phyloP scores from a whole-genome alignment of 2,888 invertebrate genomes.

The Scotopteryx bipunctaria region DNA sequence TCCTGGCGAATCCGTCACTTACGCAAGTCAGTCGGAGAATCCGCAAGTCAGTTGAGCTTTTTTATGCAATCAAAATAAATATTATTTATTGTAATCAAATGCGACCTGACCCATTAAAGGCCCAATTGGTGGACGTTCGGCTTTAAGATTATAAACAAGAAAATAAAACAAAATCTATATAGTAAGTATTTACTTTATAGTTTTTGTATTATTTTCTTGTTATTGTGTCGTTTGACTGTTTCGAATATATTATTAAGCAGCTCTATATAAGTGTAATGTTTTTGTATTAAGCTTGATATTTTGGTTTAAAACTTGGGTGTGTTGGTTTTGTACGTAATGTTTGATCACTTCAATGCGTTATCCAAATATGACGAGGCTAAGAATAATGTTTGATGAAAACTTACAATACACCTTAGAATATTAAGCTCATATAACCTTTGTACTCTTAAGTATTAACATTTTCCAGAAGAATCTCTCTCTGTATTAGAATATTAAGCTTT shows the following conservation, averaged over 20 bases:
- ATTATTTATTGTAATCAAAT: too few species aligned
- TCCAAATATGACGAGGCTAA: constrained; percentile 75
- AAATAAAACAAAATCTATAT: constrained; percentile 29
- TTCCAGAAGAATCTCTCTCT: constrained; percentile 80
- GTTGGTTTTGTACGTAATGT: constrained; percentile 29
- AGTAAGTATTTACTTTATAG: neutral
- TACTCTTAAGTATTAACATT: constrained; percentile 74
- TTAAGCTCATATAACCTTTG: constrained; percentile 61
- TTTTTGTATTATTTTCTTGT: constrained; percentile 37
- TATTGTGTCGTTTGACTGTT: constrained; percentile 54
- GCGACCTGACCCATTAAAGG: too few species aligned
- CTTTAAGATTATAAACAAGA: constrained; percentile 29
- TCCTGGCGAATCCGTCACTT: too few species aligned
- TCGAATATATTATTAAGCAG: constrained; percentile 57
- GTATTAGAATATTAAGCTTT: constrained; percentile 76
- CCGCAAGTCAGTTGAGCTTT: too few species aligned
- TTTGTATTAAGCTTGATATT: constrained; percentile 29
- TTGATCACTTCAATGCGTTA: constrained; percentile 45
- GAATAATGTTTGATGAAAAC: constrained; percentile 53
- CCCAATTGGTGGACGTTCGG: neutral
- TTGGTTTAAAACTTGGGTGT: constrained; percentile 27
- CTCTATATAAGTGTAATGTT: constrained; percentile 46
- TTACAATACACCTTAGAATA: constrained; percentile 59
- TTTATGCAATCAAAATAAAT: too few species aligned
- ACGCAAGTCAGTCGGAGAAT: too few species aligned